These are phyloP conservation scores for Scaptomyza parva DNA, from an alignment of 2,888 invertebrate genomes.

Conservation along the genomic window DNA sequence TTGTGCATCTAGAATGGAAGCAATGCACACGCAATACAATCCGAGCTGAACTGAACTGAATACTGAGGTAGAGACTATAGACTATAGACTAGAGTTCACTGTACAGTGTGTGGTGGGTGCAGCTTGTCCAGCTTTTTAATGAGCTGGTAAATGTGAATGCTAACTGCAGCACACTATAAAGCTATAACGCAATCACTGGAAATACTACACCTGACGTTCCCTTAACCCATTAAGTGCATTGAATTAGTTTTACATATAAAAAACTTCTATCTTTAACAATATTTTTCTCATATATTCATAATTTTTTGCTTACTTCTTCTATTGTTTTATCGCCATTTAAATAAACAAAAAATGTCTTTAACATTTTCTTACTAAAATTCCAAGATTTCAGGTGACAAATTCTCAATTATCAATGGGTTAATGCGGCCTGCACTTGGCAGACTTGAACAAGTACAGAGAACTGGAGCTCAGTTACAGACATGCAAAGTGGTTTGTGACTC, in stretches of 20 bases:
- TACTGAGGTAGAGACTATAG: too few relatives aligned
- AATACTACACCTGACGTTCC: constrained; percentile 78
- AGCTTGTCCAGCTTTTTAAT: constrained; percentile 66
- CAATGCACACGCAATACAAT: constrained; percentile 63
- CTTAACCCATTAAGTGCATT: constrained; percentile 53
- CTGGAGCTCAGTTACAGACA: constrained; percentile 65
- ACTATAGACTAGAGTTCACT: constrained; percentile 10
- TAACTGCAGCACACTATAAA: constrained; percentile 15
- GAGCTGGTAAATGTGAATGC: constrained; percentile 69
- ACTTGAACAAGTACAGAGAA: constrained; percentile 53
- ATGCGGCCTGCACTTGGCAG: constrained; percentile 65
- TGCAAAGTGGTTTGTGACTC: constrained; percentile 59
- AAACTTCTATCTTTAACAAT: too few relatives aligned
- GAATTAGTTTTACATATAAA: too few relatives aligned
- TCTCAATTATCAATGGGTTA: constrained; percentile 54
- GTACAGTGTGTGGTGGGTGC: constrained; percentile 59
- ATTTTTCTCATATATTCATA: too few relatives aligned
- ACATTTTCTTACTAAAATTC: background rate
- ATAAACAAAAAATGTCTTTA: too few relatives aligned
- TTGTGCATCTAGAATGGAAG: constrained; percentile 30
- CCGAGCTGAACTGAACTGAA: background rate
- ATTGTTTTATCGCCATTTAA: too few relatives aligned
- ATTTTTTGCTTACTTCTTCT: too few relatives aligned
- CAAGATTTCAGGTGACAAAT: background rate
- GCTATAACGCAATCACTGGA: constrained; percentile 56